phyloP scores from a whole-genome alignment of 2,113 vertebrate genomes.

The Eclectus roratus region DNA sequence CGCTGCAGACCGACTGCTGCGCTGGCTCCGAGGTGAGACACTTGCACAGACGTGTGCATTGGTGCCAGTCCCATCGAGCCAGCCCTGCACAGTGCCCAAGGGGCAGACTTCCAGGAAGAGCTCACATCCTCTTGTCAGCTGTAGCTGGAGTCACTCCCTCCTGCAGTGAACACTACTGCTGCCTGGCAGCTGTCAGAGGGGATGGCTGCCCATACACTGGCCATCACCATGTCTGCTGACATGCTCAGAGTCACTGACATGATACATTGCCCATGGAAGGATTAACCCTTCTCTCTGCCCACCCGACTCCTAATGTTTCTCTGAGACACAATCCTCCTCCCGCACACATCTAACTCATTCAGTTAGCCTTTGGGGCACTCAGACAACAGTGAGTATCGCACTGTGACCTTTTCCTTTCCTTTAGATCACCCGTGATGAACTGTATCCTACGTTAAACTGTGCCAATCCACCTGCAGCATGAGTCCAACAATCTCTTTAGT shows the following conservation, averaged over 20 bases:
- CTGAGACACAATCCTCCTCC: neutral
- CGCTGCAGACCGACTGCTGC: neutral
- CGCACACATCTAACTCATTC: neutral
- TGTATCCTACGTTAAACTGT: neutral
- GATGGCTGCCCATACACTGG: neutral
- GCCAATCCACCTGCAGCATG: constrained; percentile 59
- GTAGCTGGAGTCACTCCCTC: neutral
- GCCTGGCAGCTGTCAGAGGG: neutral
- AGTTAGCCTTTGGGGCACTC: constrained; percentile 4
- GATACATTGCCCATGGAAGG: neutral
- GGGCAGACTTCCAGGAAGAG: neutral
- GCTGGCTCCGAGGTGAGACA: neutral
- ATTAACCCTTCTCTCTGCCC: neutral
- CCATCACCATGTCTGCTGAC: neutral
- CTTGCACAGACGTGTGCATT: fast-evolving
- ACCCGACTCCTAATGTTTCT: neutral
- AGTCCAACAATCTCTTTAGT: constrained; percentile 10
- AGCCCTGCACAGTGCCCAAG: neutral
- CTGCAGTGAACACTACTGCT: neutral
- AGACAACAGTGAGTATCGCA: constrained; percentile 14
- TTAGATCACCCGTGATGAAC: neutral
- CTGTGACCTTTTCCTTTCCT: constrained; percentile 13
- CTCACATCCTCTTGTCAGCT: neutral
- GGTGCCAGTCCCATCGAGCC: neutral
- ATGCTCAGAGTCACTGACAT: neutral